Conservation (phyloP, 2,797 vertebrate genomes). For the Neopelma chrysocephalum region DNA sequence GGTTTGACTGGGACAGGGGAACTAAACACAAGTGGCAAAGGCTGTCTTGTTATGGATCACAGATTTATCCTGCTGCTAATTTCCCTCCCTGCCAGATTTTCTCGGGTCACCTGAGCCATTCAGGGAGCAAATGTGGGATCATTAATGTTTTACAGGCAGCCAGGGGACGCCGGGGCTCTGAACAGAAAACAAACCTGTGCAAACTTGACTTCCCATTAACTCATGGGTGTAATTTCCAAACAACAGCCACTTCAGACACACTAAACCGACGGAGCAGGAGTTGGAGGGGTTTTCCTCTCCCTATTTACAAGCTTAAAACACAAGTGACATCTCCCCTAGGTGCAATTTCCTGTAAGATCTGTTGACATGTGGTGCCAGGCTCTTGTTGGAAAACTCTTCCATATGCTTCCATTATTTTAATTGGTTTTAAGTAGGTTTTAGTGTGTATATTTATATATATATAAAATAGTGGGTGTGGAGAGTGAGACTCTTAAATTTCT, state of each 20-base stretch:
- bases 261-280: not conserved
- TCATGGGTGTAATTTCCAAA: not conserved
- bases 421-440: not conserved
- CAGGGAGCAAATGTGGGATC: not conserved
- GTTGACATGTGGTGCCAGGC: not conserved
- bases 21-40: not conserved
- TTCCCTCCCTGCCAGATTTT: not conserved
- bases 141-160: not conserved
- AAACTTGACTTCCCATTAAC: not conserved
- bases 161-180: not conserved
- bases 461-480: not conserved
- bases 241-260: not conserved
- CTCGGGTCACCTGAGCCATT: not conserved
- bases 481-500: not conserved
- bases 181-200: not conserved
- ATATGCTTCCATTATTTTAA: not conserved
- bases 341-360: not conserved
- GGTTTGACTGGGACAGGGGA: not conserved
- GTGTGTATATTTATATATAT: too few relatives aligned
- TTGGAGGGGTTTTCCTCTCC: not conserved
- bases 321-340: not conserved
- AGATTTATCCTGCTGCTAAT: not conserved
- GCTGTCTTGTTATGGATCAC: not conserved
- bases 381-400: not conserved
- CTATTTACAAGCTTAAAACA: not conserved